Base-by-base conservation (phyloP, 2,888 invertebrate genomes). In the Erebia ligea region DNA sequence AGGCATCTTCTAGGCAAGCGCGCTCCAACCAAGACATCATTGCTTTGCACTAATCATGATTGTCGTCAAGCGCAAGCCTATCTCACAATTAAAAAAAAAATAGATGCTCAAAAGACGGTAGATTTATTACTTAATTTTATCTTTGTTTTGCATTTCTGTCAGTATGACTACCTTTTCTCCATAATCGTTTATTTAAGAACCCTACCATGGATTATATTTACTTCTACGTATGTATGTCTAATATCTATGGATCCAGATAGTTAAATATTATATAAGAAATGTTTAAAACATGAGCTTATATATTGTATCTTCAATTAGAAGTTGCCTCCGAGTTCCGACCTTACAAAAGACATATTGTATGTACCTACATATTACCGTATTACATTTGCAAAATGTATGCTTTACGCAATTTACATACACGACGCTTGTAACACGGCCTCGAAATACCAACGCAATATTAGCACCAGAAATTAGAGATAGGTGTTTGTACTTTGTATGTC, bases 401-500 rank as follows among this genome's bases (percentile, higher is more conserved):
- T 6, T 11, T 6, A 42, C 45, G 19, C 17, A 10, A 19, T 19
- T 63, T n/a, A 25, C 50, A 52, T 64, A 52, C 52, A 64, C n/a
- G 52, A 52, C 52, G 52, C 50, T n/a, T 64, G n/a, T n/a, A n/a
- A 52, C 11, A 65, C 50, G 65, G 8, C 48, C 58, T 67, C 25
- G 34, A 45, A 40, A 42, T 67, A 59, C 10, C 63, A 34, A 19
- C 68, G 45, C 62, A 48, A 62, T 61, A 61, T 45, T 61, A 61
- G 40, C 61, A 45, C 45, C 61, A 45, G 61, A 70, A 66, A 68
- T 70, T 66, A 70, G 54, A 66, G 19, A 66, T 66, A 66, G 19
- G 62, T 66, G 68, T 66, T 62, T 70, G 67, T 69, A 77, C 40
- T 57, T 2, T 58, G 2, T 56, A 10, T 56, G 56, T 56, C 21